Conservation (phyloP, 2,888 invertebrate genomes). For the Bellardia pandia region DNA sequence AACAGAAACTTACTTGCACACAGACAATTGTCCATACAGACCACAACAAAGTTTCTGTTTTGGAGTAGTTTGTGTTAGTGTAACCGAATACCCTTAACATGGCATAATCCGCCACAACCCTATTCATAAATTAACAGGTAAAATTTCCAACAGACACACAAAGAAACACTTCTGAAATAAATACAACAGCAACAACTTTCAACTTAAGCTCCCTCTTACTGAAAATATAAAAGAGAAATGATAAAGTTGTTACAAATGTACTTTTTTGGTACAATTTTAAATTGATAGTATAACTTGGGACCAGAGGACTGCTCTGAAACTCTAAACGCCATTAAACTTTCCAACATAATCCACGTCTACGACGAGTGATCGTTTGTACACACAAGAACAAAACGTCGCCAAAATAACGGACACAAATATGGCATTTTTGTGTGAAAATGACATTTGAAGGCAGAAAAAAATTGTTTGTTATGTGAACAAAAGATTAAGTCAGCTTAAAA, state of each 20-base stretch:
- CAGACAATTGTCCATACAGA: not conserved
- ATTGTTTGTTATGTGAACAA: too few species aligned
- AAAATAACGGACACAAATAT: too few species aligned
- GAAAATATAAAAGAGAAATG: not conserved
- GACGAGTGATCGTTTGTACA: too few species aligned
- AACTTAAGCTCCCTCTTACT: not conserved
- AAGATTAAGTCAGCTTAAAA: too few species aligned
- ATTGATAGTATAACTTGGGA: not conserved
- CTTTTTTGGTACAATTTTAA: not conserved
- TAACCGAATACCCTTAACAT: conserved; percentile 47
- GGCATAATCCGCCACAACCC: conserved; percentile 33
- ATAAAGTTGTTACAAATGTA: not conserved
- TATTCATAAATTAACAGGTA: conserved; percentile 59
- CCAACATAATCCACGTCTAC: too few species aligned
- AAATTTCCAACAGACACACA: conserved; percentile 18
- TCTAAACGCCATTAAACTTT: too few species aligned
- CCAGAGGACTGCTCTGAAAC: too few species aligned
- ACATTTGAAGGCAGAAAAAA: too few species aligned
- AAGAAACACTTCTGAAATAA: not conserved
- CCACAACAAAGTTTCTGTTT: conserved; percentile 28
- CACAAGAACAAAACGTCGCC: too few species aligned
- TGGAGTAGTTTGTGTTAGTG: not conserved
- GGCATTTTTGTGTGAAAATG: too few species aligned
- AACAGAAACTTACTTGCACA: conserved; percentile 22
- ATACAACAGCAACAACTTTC: not conserved